Evolutionary conservation across 1,140 invertebrate genomes (phyloP).

Genomic region (Augochlora pura): DNA sequence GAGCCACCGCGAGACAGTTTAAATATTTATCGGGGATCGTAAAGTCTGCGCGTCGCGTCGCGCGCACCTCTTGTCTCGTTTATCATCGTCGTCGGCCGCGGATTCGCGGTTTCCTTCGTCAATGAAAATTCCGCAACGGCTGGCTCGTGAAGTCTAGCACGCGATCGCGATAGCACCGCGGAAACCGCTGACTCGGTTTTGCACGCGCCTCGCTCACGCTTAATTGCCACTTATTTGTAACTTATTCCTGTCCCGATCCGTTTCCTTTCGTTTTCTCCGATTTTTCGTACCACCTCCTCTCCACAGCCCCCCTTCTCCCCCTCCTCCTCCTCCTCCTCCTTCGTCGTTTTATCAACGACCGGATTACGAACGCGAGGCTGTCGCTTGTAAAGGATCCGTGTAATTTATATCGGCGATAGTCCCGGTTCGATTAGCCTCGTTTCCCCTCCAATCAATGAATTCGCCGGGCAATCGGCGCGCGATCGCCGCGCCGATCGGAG

Average conservation of each 20-base stretch:
- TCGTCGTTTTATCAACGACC: too few species aligned
- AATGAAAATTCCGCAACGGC: neutral
- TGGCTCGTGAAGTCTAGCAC: neutral
- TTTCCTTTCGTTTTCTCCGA: neutral
- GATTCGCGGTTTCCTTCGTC: neutral
- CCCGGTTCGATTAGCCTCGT: constrained; percentile 2
- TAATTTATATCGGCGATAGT: constrained; percentile 30
- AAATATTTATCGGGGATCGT: constrained; percentile 10
- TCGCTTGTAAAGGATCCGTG: neutral
- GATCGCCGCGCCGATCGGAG: too few species aligned
- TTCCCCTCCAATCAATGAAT: constrained; percentile 35
- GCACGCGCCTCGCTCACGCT: too few species aligned
- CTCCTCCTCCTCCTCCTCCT: too few species aligned
- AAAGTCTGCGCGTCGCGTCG: neutral
- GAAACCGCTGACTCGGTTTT: too few species aligned
- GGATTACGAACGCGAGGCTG: neutral
- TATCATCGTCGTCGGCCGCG: neutral
- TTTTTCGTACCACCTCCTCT: too few species aligned
- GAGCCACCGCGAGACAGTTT: neutral
- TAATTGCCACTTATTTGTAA: neutral
- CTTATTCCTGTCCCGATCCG: too few species aligned
- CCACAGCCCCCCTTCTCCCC: too few species aligned
- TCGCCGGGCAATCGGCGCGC: neutral
- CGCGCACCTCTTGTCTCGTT: neutral
- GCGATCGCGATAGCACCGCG: neutral